Base-by-base conservation (phyloP, 2,113 vertebrate genomes). In the Istiophorus platypterus region DNA sequence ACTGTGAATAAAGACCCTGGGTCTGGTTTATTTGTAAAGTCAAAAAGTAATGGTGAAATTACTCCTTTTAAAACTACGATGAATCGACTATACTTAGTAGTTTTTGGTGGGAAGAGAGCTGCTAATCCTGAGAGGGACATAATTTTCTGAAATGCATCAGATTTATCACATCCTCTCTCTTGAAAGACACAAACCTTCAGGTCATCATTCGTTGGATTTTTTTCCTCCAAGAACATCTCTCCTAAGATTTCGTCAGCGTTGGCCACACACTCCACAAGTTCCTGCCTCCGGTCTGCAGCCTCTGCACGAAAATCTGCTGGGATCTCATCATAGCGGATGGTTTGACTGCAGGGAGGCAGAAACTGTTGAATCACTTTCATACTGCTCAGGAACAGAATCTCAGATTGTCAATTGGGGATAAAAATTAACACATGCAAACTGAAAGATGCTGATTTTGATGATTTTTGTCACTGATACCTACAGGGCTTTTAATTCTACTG, bases 211-310 rank as follows among this genome's bases (percentile, higher is more conserved):
- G 95, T 96, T 41, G 98, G 98, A 4, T 95, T 66, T 88, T 94
- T 97, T 82, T 99, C 98, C 81, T 99, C 98, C 88, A 99, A 86
- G 81, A 99, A 99, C 75, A 99, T 94, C 89, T 99, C 98, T 27
- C 97, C 98, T 37, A 99, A 93, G 0, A 88, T 88, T 62, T 99
- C 98, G 12, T 99, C 98, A 0, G 95, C 95, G 29, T 99, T 96
- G 4, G 97, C 96, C 8, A 99, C 96, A 80, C 97, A 98, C 86
- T 99, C 98, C 59, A 99, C 96, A 79, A 99, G 91, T 70, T 99
- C 98, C 76, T 96, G 95, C 24, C 97, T 94, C n/a, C 96, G 93
- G 22, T 97, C 97, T 0, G 94, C 76, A 0, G 96, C 96, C 26
- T 96, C 97, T 0, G 94, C 94, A 10, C 96, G 95, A 8, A 97